Base-by-base conservation (phyloP, 2,797 vertebrate species). In the Pagetopsis macropterus region DNA sequence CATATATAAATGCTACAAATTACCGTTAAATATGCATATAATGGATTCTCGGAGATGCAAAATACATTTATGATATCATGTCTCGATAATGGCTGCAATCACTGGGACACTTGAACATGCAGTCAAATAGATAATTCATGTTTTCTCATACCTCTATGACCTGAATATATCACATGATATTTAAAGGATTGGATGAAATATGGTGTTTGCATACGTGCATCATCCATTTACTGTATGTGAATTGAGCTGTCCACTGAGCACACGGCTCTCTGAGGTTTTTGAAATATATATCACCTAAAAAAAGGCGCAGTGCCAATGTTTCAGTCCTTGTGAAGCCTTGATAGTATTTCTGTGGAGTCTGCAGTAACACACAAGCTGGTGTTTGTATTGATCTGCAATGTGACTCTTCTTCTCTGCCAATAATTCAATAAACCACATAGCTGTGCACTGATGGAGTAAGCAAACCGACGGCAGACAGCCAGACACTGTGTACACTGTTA, bases 311-410 rank as follows among this genome's bases (percentile, higher is more conserved):
- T 4, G 40, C 17, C 49, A 11, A 0, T 48, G 1, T 37, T 27
- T 48, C 1, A 1, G n/a, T 17, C 21, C 37, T 54, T n/a, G 46
- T 51, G 14, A 51, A 2, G 44, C 16, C 10, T 45, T 21, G 11
- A 16, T 40, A 27, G 45, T 63, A 31, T 76, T 73, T 75, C 71
- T 72, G 65, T 57, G 17, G 19, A n/a, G 21, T 41, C 50, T 60
- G 56, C 67, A 21, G 66, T 41, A 59, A 65, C 55, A 62, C 59
- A 76, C 66, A 41, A 23, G 62, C 78, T 50, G 67, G 8, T 73
- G 65, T 66, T 71, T 45, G 49, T 77, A 86, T 86, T 82, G 91
- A 89, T 88, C 64, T 63, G 84, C 63, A 76, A 86, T 60, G 63
- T 31, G 76, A 86, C 73, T 83, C 81, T 52, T 45, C 55, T 65